Percentiles rank a stretch among this genome's conserved stretches.
Evolutionary conservation across 2,888 invertebrate species (phyloP).

Genomic region (Ormyrus thymus): DNA sequence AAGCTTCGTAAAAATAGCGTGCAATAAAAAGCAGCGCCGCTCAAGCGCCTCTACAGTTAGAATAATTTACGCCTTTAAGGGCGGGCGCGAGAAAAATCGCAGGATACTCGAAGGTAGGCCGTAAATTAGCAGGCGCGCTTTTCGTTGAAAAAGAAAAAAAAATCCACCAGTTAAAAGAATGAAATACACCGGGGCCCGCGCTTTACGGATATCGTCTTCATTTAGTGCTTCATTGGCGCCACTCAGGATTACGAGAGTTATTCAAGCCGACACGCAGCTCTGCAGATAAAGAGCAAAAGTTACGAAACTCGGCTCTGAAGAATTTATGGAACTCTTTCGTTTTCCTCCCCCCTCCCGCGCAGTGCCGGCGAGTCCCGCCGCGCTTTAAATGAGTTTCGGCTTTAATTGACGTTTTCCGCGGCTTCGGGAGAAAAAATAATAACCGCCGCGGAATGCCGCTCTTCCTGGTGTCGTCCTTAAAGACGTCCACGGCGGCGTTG

Average conservation of each 20-base stretch:
- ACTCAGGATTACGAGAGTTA: slow-evolving; percentile 5
- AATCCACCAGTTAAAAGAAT: not conserved
- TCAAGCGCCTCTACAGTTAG: not conserved
- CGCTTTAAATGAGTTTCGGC: slow-evolving; percentile 21
- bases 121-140: not conserved
- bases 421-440: no score
- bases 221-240: slow-evolving; percentile 21
- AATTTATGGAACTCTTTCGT: slow-evolving; percentile 29
- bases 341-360: not conserved
- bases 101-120: not conserved
- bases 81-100: not conserved
- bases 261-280: not conserved
- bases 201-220: slow-evolving; percentile 24
- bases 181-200: not conserved
- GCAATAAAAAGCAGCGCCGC: no score
- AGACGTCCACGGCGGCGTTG: not conserved
- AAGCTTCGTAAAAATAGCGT: no score
- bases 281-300: not conserved
- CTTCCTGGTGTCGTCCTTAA: not conserved
- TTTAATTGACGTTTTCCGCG: not conserved
- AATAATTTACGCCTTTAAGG: not conserved
- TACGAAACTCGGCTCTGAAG: slow-evolving; percentile 6
- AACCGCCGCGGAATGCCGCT: no score
- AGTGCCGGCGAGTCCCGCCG: not conserved
- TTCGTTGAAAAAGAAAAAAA: not conserved